Conservation (phyloP, 2,888 invertebrate species). For the Lypha dubia region DNA sequence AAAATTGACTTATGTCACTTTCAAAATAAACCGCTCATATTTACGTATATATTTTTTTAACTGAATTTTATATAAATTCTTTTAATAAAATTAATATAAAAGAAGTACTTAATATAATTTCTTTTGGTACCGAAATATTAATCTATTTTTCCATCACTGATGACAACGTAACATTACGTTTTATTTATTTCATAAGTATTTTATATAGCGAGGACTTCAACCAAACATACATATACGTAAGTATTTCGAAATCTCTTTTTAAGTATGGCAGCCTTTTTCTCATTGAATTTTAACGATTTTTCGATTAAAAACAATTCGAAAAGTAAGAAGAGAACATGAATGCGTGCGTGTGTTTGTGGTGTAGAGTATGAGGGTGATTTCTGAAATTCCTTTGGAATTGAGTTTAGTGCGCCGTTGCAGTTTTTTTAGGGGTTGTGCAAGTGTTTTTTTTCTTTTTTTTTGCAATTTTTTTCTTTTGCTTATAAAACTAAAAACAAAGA, state of each 20-base stretch:
- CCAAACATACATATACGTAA: not conserved
- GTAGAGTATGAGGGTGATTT: constrained; percentile 25
- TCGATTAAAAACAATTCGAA: not conserved
- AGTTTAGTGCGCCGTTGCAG: constrained; percentile 36
- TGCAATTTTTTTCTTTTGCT: not conserved
- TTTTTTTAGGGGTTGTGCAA: constrained; percentile 34
- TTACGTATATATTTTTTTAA: no score
- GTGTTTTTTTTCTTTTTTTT: constrained; percentile 13
- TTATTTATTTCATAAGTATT: no score
- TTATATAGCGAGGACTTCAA: not conserved
- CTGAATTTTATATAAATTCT: no score
- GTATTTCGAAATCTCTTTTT: not conserved
- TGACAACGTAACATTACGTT: no score
- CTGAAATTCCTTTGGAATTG: constrained; percentile 53
- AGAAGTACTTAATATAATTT: no score
- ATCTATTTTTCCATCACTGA: no score
- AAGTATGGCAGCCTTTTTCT: not conserved
- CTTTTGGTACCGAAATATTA: no score
- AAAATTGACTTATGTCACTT: no score
- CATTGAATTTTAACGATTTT: not conserved
- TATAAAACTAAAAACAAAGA: constrained; percentile 49
- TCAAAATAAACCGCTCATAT: no score
- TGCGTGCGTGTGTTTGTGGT: not conserved
- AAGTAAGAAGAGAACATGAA: not conserved
- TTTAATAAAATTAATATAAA: no score